Conservation (phyloP, 2,888 invertebrate species). For the Ophion obscuratus region DNA sequence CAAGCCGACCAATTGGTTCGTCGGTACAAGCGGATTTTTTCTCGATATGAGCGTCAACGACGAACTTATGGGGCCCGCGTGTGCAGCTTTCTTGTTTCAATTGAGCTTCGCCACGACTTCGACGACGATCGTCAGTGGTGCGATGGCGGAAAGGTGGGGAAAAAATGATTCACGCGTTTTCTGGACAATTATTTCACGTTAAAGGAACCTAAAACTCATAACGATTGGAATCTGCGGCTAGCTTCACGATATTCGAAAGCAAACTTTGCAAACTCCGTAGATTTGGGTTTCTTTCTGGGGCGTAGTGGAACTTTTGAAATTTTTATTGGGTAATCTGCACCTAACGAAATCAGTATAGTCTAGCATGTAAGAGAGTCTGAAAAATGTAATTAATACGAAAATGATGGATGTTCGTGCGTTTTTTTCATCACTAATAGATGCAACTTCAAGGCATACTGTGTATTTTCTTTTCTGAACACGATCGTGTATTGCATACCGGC, state of each 20-base stretch:
- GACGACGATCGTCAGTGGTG: constrained; percentile 96
- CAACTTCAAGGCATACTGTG: constrained; percentile 95
- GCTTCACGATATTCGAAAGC: too few relatives aligned
- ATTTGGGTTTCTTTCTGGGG: too few relatives aligned
- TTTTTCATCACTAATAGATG: constrained; percentile 86
- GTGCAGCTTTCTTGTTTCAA: constrained; percentile 95
- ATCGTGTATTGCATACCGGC: constrained; percentile 96
- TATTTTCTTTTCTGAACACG: constrained; percentile 95
- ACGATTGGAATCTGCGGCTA: too few relatives aligned
- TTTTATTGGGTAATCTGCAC: too few relatives aligned
- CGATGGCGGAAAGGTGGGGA: constrained; percentile 95
- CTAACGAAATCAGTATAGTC: background rate
- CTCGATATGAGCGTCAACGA: constrained; percentile 90
- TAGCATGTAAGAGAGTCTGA: background rate
- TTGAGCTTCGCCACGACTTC: constrained; percentile 95
- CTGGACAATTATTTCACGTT: background rate
- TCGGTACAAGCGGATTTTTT: constrained; percentile 93
- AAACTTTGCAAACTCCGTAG: too few relatives aligned
- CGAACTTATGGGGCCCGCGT: constrained; percentile 92
- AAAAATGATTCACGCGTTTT: background rate
- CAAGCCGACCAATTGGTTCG: constrained; percentile 90
- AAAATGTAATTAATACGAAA: background rate
- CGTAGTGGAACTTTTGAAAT: too few relatives aligned
- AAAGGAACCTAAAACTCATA: background rate
- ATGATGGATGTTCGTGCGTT: background rate